Base-by-base conservation (phyloP, 2,113 vertebrate species). In the Ailurus styani region DNA sequence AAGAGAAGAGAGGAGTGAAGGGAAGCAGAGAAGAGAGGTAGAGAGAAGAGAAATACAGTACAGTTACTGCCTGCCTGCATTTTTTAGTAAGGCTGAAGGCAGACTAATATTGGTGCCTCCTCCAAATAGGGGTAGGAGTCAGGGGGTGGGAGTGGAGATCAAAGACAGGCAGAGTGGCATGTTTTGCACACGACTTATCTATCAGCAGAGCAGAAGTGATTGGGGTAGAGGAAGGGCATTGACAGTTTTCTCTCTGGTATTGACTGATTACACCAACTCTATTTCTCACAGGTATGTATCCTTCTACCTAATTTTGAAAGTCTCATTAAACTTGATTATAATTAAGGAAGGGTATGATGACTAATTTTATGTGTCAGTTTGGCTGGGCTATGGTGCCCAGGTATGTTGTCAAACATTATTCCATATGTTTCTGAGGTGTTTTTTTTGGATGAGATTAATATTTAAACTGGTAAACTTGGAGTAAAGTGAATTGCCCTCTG, bases 81-180 rank as follows among this genome's bases (percentile, higher is more conserved):
- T 79, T 93, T 89, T 87, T 3, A 79, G 17, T 45, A 62, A 47
- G 12, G 7, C n/a, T 29, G 2, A 87, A 52, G 34, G 47, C 10
- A 42, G 31, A 34, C 6, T 79, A 64, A 54, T 25, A 23, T 12
- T 91, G 17, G 7, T 93, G 34, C 5, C 23, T 83, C 27, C 25
- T 77, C 2, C 5, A 17, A 20, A 2, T 14, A 25, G 15, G 8
- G 2, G 0, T 12, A 10, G n/a, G 7, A 2, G 1, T 42, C 54
- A 57, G 3, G 2, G 3, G 5, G 11, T 70, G 2, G 21, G 34
- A 18, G 0, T 45, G n/a, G 54, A 89, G 14, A 29, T 62, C 20
- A 42, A 40, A 55, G 42, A 20, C 60, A 83, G 31, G 20, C 14
- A 78, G 42, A 5, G 17, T 66, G 54, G 29, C 34, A 47, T 52